A percentile compares a stretch with the other conserved stretches of the same genome.
Evolutionary conservation across 2,797 vertebrate species (phyloP).

Genomic region (Scolopax bukidnonensis): DNA sequence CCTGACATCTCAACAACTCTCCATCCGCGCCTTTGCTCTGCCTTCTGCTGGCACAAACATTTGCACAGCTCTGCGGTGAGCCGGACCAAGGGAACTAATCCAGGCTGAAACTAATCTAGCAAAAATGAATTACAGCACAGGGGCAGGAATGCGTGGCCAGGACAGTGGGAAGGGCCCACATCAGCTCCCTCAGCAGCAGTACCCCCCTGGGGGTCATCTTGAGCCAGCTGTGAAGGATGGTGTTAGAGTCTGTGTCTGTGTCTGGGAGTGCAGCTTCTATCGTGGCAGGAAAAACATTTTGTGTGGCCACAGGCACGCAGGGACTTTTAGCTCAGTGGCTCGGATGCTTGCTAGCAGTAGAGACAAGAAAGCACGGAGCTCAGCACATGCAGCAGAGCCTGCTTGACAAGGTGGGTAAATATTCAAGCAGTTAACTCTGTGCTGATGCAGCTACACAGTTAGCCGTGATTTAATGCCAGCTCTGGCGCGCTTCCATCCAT

Average conservation of each 20-base stretch:
- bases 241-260: neutral
- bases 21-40: neutral
- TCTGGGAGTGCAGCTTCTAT: neutral
- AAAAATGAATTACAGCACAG: constrained; percentile 3
- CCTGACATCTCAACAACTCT: neutral
- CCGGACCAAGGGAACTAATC: neutral
- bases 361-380: constrained; percentile 3
- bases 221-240: rapidly evolving
- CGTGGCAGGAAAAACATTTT: neutral
- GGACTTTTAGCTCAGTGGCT: neutral
- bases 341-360: neutral
- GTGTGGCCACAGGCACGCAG: neutral
- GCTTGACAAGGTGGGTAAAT: constrained; percentile 12
- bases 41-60: neutral
- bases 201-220: neutral
- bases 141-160: neutral
- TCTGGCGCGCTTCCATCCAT: neutral
- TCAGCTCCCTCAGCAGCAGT: neutral
- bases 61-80: neutral
- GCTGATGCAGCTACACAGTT: constrained; percentile 34
- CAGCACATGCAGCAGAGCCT: neutral
- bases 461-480: constrained; percentile 12
- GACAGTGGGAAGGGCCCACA: neutral
- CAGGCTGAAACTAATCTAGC: constrained; percentile 24
- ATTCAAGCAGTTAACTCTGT: constrained; percentile 30